These are phyloP conservation scores for Thamnaconus septentrionalis DNA, from an alignment of 2,113 vertebrate species.

Conservation along the genomic window DNA sequence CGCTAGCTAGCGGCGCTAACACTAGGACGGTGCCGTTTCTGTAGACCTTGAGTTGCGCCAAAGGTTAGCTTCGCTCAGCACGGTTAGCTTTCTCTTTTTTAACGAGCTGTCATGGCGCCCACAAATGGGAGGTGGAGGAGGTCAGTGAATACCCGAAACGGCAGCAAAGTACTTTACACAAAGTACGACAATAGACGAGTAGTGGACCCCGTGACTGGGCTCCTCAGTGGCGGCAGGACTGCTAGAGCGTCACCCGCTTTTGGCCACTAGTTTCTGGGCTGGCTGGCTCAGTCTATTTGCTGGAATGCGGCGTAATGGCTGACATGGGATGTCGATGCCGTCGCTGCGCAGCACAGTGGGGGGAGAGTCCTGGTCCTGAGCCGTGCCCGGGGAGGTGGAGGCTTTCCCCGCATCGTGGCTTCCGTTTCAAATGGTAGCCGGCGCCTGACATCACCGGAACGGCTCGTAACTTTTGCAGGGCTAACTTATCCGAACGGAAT, in stretches of 20 bases:
- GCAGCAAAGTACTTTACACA: background rate
- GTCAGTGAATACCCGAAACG: conserved; percentile 12
- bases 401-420: conserved; percentile 33
- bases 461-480: background rate
- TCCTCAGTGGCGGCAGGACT: too few species aligned
- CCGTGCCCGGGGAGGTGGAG: conserved; percentile 5
- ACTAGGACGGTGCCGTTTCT: background rate
- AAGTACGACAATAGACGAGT: too few species aligned
- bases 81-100: conserved; percentile 34
- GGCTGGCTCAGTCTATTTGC: conserved; percentile 59
- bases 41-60: background rate
- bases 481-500: background rate
- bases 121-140: conserved; percentile 1
- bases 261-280: conserved; percentile 1
- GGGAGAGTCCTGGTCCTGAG: too few species aligned
- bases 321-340: conserved; percentile 29
- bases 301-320: conserved; percentile 62
- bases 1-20: conserved; percentile 48
- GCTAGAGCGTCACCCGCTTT: background rate
- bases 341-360: too few species aligned
- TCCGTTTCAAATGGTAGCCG: conserved; percentile 30
- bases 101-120: conserved; percentile 67
- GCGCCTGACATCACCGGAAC: conserved; percentile 4
- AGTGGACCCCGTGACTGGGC: too few species aligned
- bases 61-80: conserved; percentile 52